Evolutionary conservation across 2,113 vertebrate species (phyloP).

Genomic region (Pleuronectes platessa): DNA sequence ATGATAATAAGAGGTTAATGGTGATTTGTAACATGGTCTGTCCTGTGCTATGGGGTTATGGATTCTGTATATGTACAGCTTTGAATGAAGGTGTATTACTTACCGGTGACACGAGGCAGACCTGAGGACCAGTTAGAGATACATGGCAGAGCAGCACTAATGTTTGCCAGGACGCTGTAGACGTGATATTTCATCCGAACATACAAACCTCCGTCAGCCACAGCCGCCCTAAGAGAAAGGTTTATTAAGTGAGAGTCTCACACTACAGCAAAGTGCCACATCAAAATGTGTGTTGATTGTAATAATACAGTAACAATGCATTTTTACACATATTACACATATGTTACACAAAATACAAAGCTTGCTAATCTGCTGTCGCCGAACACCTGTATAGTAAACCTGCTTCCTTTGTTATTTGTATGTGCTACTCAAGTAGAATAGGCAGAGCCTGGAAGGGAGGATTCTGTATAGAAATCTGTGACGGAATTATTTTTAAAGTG

Average conservation of each 20-base stretch:
- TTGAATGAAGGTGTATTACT: slow-evolving; percentile 15
- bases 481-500: neutral
- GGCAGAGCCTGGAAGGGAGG: too few species aligned
- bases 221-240: slow-evolving; percentile 53
- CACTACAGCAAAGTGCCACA: neutral
- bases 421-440: too few species aligned
- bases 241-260: neutral
- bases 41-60: too few species aligned
- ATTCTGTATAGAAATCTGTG: neutral
- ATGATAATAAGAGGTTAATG: too few species aligned
- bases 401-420: too few species aligned
- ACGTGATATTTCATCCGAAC: slow-evolving; percentile 92
- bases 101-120: slow-evolving; percentile 95
- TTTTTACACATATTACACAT: too few species aligned
- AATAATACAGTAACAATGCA: too few species aligned
- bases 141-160: slow-evolving; percentile 86
- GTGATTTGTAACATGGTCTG: too few species aligned
- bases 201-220: slow-evolving; percentile 74
- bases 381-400: too few species aligned
- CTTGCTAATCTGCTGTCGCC: too few species aligned
- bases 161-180: slow-evolving; percentile 87
- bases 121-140: slow-evolving; percentile 86
- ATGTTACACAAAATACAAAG: too few species aligned
- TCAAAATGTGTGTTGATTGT: neutral
- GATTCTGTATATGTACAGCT: too few species aligned